These are phyloP conservation scores for Maconellicoccus hirsutus DNA, from an alignment of 1,140 invertebrate species.

Conservation along the genomic window DNA sequence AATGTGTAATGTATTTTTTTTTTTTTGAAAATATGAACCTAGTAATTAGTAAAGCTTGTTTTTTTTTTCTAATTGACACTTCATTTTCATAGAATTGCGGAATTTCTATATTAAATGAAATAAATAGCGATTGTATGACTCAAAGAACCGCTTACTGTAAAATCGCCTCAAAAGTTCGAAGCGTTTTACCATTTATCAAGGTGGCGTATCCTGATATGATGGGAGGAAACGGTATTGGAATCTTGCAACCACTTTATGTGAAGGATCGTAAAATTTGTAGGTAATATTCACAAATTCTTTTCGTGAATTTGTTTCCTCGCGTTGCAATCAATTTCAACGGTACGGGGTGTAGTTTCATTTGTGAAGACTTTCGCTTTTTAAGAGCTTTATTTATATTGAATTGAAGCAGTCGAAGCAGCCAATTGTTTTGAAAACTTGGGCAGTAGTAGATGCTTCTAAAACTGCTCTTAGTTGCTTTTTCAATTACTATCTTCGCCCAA, in stretches of 20 bases:
- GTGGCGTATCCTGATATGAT: constrained; percentile 61
- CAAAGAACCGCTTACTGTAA: constrained; percentile 34
- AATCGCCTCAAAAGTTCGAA: constrained; percentile 42
- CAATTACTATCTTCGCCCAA: no score
- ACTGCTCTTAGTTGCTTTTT: no score
- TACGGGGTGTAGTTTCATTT: no score
- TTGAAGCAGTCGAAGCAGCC: no score
- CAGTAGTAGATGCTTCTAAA: no score
- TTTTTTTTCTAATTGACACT: no score
- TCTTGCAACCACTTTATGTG: constrained; percentile 46
- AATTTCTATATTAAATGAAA: neutral
- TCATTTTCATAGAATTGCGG: neutral
- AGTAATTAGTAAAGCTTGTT: neutral
- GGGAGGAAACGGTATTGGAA: constrained; percentile 40
- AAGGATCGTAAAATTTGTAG: constrained; percentile 51
- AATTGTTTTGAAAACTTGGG: no score
- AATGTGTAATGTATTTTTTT: neutral
- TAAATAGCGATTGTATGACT: neutral
- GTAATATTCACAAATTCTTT: constrained; percentile 30
- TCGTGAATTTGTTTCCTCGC: neutral
- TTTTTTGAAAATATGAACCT: no score
- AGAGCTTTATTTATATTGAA: no score
- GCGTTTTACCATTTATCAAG: constrained; percentile 57
- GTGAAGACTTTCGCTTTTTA: neutral
- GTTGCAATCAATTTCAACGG: neutral